These are phyloP conservation scores for Thymelicus sylvestris DNA, from an alignment of 2,888 invertebrate species.

Conservation along the genomic window DNA sequence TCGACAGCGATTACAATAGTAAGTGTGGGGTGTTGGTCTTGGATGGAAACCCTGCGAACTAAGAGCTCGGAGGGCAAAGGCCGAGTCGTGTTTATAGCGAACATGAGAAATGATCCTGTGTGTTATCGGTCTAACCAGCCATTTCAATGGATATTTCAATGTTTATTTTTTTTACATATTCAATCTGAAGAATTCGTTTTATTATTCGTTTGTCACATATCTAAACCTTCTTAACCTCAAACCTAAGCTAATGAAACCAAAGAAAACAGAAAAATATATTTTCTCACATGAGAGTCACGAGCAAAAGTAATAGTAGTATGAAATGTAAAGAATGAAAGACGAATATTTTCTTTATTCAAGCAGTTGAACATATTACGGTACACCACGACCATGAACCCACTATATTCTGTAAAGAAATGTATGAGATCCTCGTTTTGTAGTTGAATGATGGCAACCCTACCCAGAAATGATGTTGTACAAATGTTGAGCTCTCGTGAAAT, in stretches of 20 bases:
- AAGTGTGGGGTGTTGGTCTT: neutral
- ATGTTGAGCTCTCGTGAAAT: conserved; percentile 28
- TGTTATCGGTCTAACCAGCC: neutral
- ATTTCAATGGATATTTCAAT: neutral
- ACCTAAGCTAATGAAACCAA: too few relatives aligned
- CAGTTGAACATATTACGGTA: neutral
- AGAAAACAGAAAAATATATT: too few relatives aligned
- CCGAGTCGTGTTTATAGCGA: conserved; percentile 26
- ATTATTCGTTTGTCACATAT: too few relatives aligned
- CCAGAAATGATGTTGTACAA: conserved; percentile 25
- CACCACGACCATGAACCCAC: neutral
- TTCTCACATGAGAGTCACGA: neutral
- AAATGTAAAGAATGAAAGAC: neutral
- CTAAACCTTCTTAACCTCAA: too few relatives aligned
- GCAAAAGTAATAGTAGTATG: neutral
- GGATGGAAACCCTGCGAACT: conserved; percentile 6
- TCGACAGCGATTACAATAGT: too few relatives aligned
- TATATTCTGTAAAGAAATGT: neutral
- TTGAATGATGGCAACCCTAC: conserved; percentile 29
- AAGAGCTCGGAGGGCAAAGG: conserved; percentile 23
- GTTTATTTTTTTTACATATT: too few relatives aligned
- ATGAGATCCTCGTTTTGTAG: conserved; percentile 1
- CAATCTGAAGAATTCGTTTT: too few relatives aligned
- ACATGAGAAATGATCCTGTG: conserved; percentile 17
- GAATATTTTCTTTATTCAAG: neutral